These are phyloP conservation scores for Chironomus riparius DNA, from an alignment of 2,888 invertebrate species.

Conservation along the genomic window DNA sequence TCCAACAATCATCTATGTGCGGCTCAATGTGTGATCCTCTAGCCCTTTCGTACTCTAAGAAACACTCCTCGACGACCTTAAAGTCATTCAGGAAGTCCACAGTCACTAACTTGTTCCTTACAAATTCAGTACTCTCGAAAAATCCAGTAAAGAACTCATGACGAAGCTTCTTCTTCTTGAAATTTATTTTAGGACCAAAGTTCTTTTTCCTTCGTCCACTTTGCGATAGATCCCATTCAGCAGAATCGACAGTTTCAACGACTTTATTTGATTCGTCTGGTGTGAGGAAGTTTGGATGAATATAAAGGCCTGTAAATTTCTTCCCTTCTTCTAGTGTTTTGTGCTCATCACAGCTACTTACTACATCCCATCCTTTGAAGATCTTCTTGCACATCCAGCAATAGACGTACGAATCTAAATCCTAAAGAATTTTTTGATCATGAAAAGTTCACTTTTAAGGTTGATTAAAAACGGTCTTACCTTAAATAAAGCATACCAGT, in stretches of 20 bases:
- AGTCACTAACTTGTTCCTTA: slow-evolving; percentile 63
- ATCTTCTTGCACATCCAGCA: slow-evolving; percentile 67
- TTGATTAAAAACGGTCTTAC: slow-evolving; percentile 33
- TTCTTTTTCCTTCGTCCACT: slow-evolving; percentile 97
- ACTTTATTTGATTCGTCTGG: slow-evolving; percentile 57
- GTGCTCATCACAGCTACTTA: slow-evolving; percentile 52
- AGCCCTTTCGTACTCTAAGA: slow-evolving; percentile 79
- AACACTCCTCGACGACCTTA: slow-evolving; percentile 88
- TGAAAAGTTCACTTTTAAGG: slow-evolving; percentile 36
- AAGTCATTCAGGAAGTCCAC: slow-evolving; percentile 58
- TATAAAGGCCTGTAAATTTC: slow-evolving; percentile 58
- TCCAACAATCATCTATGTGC: slow-evolving; percentile 95
- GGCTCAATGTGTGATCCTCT: slow-evolving; percentile 48
- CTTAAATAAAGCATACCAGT: slow-evolving; percentile 36
- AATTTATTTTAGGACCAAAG: slow-evolving; percentile 97
- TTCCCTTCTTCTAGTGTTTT: slow-evolving; percentile 51
- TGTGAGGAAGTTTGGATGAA: slow-evolving; percentile 63
- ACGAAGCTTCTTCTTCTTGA: slow-evolving; percentile 81
- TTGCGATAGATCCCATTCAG: slow-evolving; percentile 86
- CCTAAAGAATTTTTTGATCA: slow-evolving; percentile 43
- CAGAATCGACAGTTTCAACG: slow-evolving; percentile 59
- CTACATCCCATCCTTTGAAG: slow-evolving; percentile 63
- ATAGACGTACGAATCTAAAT: slow-evolving; percentile 57
- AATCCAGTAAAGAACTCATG: slow-evolving; percentile 76
- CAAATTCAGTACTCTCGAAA: slow-evolving; percentile 66